Base-by-base conservation (phyloP, 37 sponge, comb jelly and placozoan genomes). In the Beroe forskalii region DNA sequence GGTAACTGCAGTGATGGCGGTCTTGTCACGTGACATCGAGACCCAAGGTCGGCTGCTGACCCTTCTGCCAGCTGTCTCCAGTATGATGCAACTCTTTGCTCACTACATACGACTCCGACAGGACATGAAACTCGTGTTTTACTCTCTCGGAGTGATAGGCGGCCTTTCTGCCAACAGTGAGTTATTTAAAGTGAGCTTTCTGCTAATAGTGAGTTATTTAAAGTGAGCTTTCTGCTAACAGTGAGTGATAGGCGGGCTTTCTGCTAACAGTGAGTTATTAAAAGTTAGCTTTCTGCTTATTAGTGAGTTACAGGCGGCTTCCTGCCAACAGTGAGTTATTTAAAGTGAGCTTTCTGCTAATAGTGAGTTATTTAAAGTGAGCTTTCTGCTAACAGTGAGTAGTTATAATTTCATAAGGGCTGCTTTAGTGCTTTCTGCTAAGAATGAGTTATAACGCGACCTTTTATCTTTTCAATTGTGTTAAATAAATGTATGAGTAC, bases 61-160 rank as follows among this genome's bases (percentile, higher is more conserved):
- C 1, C 44, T 33, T n/a, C 86, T 44, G 14, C 55, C 86, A 14
- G 86, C 86, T 24, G 86, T 80, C 6, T 80, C 86, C 86, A 80
- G 19, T 48, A 80, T 80, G 86, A 44, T 80, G 44, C 86, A 80
- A n/a, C 86, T 80, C 30, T 43, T 80, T 42, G 86, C 86, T 44
- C 55, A 20, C 1, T 43, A 42, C 48, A 80, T 80, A 6, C 23
- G 55, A 25, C 19, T 37, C 17, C 37, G 86, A 3, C 86, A 80
- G 86, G 86, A 80, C 48, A 3, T 80, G 31, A 80, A 80, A 27
- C 25, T 80, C 17, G 86, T 80, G 2, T 80, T 80, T 48, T 80
- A 80, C 86, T 44, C 86, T 19, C 55, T 80, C 25, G 86, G 86
- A 12, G 86, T 80, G 28, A 80, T 80, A 2, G 86, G 86, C 24